Base-by-base conservation (phyloP, 2,797 vertebrate genomes). In the Gallinago stenura region DNA sequence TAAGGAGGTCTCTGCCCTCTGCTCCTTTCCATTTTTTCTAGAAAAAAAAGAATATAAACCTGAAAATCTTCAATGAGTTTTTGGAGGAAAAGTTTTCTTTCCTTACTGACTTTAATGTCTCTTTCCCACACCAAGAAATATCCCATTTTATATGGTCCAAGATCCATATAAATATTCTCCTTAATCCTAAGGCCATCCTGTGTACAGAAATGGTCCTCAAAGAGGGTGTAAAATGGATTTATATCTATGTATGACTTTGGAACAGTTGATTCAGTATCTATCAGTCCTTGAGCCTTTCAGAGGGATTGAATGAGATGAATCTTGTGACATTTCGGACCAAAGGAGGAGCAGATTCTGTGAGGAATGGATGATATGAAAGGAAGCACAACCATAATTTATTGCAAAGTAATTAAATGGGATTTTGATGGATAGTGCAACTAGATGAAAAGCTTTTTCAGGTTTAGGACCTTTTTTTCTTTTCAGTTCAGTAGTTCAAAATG, bases 401-500 rank as follows among this genome's bases (percentile, higher is more conserved):
- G 86, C 83, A 31, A 66, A 93, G 88, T 21, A 20, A 25, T 88
- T 82, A 70, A 61, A 79, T 72, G 58, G 73, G 45, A 87, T 92
- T 93, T 93, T 93, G 93, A 94, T 94, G 83, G 85, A 94, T 82
- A 65, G 73, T 61, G 66, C 58, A 81, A 61, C 19, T 7, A 92
- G 54, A 93, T 88, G 28, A 95, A 95, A 97, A 95, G 72, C 57
- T 37, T 25, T 89, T 90, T 83, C 2, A 4, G 45, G 33, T 41
- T 76, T 56, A n/a, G 22, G 75, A 31, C 26, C 1, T 19, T 26
- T 54, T 57, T 80, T 57, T 57, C 28, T 57, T 17, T 16, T 1
- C n/a, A 68, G 72, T 90, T 88, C 89, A 88, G 53, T 41, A 80
- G 85, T 95, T 95, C 82, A 93, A 92, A 95, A 26, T 46, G 35